phyloP scores from a whole-genome alignment of 2,797 vertebrate genomes.

The Macroramphosus scolopax region DNA sequence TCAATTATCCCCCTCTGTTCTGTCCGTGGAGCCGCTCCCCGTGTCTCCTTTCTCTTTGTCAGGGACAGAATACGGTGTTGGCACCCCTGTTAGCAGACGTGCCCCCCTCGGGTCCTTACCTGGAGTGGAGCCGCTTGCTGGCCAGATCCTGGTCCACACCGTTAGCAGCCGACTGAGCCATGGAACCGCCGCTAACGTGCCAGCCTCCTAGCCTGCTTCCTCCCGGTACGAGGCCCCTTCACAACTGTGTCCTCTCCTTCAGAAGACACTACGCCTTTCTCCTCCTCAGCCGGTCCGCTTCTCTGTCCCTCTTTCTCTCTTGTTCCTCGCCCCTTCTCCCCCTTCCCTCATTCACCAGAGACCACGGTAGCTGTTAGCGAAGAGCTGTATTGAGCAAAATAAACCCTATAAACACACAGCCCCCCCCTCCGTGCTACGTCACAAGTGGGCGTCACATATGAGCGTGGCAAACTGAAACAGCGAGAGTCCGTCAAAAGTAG shows the following conservation, averaged over 20 bases:
- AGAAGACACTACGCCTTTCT: conserved; percentile 17
- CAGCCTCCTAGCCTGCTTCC: conserved; percentile 22
- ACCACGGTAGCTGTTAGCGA: conserved; percentile 78
- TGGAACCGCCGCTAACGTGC: conserved; percentile 49
- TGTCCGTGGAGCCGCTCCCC: conserved; percentile 34
- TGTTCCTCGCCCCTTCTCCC: conserved; percentile 4
- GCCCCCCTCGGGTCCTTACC: conserved; percentile 65
- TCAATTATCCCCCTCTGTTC: not conserved
- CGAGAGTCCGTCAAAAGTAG: too few relatives aligned
- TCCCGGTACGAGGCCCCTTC: conserved; percentile 26
- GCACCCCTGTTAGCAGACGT: not conserved
- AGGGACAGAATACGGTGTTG: conserved; percentile 3
- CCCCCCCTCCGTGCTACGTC: conserved; percentile 62
- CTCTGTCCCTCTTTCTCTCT: conserved; percentile 18
- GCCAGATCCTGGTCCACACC: conserved; percentile 74
- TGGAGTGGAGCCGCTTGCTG: conserved; percentile 81
- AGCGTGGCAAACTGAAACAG: too few relatives aligned
- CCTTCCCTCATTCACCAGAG: conserved; percentile 36
- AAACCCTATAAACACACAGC: conserved; percentile 42
- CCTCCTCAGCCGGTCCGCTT: conserved; percentile 27
- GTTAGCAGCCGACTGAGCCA: conserved; percentile 78
- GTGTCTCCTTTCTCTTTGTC: conserved; percentile 1
- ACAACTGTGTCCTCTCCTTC: conserved; percentile 19
- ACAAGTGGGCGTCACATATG: conserved; percentile 22
- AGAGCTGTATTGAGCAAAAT: conserved; percentile 75